Evolutionary conservation across 2,797 vertebrate genomes (phyloP), one percentile per base, ranked within the genome.

Genomic region (Tragelaphus oryx): DNA sequence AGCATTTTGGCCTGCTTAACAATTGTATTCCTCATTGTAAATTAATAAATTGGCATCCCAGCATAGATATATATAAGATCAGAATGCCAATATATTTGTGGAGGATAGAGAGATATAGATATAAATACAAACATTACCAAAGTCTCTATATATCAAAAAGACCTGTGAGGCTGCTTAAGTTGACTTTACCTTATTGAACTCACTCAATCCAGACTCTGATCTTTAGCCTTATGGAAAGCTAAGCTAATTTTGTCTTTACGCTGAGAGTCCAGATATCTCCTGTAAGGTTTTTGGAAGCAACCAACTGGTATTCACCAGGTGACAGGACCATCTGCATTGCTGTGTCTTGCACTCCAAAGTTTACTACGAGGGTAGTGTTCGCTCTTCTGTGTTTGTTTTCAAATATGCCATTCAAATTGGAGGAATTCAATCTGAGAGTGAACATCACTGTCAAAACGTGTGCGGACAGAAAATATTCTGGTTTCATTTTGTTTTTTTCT

Each of bases 1-100:
- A 95, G 95, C 93, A 97, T 85, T 97, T 92, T 93, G 54, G 79
- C 59, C 62, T 90, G 65, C 89, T 96, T 96, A 87, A 93, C 62
- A 94, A 90, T 82, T 90, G 30, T 26, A 85, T 92, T 95, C 94
- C 81, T 96, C 78, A 75, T 83, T 92, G 41, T 89, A 96, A 96
- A 94, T 94, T 97, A 97, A 93, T 96, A 92, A 90, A 93, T 87
- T 95, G 87, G 81, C 71, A 93, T 57, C 28, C 65, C 44, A 26
- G 33, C 9, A 65, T 75, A 85, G 48, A 89, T 86, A 78, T 78
- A 24, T 44, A 89, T 44, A 96, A 60, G 30, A 48, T 82, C 68
- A 87, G 37, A 82, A 71, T 79, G 10, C n/a, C 28, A 50, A 57
- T 89, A 86, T 52, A 90, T 84, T 78, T 89, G 24, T 59, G n/a